Evolutionary conservation across 2,113 vertebrate species (phyloP).

Genomic region (Hiodon alosoides): DNA sequence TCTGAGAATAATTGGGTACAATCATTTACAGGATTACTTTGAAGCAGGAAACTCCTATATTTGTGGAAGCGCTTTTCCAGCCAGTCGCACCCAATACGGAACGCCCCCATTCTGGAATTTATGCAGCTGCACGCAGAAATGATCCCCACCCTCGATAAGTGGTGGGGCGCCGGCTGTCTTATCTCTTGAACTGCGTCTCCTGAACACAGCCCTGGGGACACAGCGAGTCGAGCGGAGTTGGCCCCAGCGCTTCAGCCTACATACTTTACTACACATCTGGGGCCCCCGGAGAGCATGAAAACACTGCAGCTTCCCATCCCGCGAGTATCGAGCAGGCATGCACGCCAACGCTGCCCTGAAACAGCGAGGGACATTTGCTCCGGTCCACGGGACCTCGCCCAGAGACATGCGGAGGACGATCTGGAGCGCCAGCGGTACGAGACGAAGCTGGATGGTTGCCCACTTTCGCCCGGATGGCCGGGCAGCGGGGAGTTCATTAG

Average conservation of each 20-base stretch:
- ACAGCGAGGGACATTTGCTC: neutral
- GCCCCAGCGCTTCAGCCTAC: conserved; percentile 16
- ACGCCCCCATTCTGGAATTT: conserved; percentile 25
- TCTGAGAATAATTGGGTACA: neutral
- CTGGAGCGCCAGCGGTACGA: conserved; percentile 48
- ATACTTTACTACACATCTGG: conserved; percentile 24
- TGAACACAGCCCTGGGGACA: conserved; percentile 20
- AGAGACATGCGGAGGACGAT: conserved; percentile 50
- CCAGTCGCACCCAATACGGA: conserved; percentile 20
- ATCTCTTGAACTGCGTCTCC: conserved; percentile 36
- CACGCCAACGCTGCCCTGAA: neutral
- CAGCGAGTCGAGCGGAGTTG: conserved; percentile 6
- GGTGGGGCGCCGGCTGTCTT: conserved; percentile 11
- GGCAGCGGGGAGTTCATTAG: conserved; percentile 31
- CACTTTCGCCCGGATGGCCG: conserved; percentile 45
- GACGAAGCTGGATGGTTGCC: conserved; percentile 46
- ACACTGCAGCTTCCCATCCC: too few relatives aligned
- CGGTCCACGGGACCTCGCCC: conserved; percentile 41
- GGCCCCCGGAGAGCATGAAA: conserved; percentile 9
- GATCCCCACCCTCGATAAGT: conserved; percentile 44
- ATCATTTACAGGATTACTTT: neutral
- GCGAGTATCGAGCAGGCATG: too few relatives aligned
- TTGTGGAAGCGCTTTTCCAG: neutral
- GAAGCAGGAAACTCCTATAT: neutral
- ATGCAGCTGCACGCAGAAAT: conserved; percentile 30